Percentiles rank a stretch among this genome's conserved stretches.
Conservation (phyloP, 1,140 invertebrate genomes). For the Musca vetustissima region DNA sequence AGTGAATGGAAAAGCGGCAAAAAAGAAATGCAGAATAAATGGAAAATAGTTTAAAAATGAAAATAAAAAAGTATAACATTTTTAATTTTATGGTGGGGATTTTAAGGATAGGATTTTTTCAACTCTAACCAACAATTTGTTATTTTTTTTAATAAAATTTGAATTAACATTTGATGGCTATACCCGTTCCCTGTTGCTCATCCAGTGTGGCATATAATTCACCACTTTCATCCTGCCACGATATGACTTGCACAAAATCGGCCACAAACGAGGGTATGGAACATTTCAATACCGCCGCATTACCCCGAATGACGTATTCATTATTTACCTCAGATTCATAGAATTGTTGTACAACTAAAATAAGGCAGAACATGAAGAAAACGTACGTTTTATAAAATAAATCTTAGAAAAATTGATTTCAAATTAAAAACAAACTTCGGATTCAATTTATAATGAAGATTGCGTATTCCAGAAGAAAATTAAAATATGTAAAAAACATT, state of each 20-base stretch:
- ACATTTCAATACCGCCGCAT: constrained; percentile 69
- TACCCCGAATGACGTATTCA: constrained; percentile 69
- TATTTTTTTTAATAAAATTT: not conserved
- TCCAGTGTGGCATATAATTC: constrained; percentile 49
- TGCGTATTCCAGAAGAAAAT: too few species aligned
- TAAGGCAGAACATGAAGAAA: not conserved
- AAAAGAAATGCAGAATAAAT: not conserved
- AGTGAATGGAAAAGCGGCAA: constrained; percentile 22
- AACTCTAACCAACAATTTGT: not conserved
- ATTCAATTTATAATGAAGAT: too few species aligned
- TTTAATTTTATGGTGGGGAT: not conserved
- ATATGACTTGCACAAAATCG: constrained; percentile 67
- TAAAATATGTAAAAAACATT: too few species aligned
- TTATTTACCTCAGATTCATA: constrained; percentile 79
- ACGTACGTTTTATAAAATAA: not conserved
- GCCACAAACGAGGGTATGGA: constrained; percentile 70
- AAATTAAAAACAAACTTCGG: constrained; percentile 4
- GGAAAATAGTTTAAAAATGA: constrained; percentile 29
- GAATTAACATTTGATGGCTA: not conserved
- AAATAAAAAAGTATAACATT: constrained; percentile 16
- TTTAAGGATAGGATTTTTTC: not conserved
- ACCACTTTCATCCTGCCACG: constrained; percentile 67
- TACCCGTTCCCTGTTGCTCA: constrained; percentile 43
- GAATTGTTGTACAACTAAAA: constrained; percentile 72
- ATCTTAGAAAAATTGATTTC: not conserved